These are phyloP conservation scores for Chelmon rostratus DNA, from an alignment of 2,797 vertebrate genomes.

Conservation along the genomic window DNA sequence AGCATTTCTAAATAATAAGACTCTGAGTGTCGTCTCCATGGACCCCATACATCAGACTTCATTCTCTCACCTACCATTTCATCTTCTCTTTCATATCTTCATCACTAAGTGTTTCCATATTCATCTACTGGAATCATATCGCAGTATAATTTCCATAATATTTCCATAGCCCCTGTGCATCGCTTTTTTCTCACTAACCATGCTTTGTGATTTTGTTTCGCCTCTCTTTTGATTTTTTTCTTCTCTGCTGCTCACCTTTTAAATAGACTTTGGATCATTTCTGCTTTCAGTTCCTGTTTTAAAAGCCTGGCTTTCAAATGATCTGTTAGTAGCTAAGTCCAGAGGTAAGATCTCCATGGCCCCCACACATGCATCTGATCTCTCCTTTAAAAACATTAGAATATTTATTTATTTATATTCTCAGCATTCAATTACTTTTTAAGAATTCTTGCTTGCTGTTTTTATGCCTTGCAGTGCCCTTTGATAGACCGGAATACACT, in stretches of 20 bases:
- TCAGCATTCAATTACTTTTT: neutral
- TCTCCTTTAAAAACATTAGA: slow-evolving; percentile 5
- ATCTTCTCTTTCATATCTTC: slow-evolving; percentile 54
- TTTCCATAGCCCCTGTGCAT: slow-evolving; percentile 33
- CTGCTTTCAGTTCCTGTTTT: slow-evolving; percentile 49
- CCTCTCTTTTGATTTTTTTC: slow-evolving; percentile 33
- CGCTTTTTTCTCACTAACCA: slow-evolving; percentile 4
- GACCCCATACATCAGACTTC: slow-evolving; percentile 54
- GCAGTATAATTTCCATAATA: slow-evolving; percentile 57
- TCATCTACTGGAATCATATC: slow-evolving; percentile 51
- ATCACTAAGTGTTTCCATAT: slow-evolving; percentile 56
- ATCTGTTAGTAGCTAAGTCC: slow-evolving; percentile 37
- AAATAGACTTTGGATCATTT: slow-evolving; percentile 37
- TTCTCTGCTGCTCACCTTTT: slow-evolving; percentile 40
- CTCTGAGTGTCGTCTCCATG: slow-evolving; percentile 43
- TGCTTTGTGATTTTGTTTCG: slow-evolving; percentile 47
- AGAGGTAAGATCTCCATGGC: slow-evolving; percentile 20
- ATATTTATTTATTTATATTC: slow-evolving; percentile 20
- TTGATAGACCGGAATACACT: slow-evolving; percentile 9
- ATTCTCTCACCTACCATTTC: slow-evolving; percentile 55
- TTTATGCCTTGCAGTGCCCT: neutral
- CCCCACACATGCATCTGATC: slow-evolving; percentile 10
- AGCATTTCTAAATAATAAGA: slow-evolving; percentile 60
- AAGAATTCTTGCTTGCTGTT: slow-evolving; percentile 12
- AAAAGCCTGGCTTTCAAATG: slow-evolving; percentile 55